These are phyloP conservation scores for Herminia tarsipennalis DNA, from an alignment of 2,888 invertebrate genomes.

Conservation along the genomic window DNA sequence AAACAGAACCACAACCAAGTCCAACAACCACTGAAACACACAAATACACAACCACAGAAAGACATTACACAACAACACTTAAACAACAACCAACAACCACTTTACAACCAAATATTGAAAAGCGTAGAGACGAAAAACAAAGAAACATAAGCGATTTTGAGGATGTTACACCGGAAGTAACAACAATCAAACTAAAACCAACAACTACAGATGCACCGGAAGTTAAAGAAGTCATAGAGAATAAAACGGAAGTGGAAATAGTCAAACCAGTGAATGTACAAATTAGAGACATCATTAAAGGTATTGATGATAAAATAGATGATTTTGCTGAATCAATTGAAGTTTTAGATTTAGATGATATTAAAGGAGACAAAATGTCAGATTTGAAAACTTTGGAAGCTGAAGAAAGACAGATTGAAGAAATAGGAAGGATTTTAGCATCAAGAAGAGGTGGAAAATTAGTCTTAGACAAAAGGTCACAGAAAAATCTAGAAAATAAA, in stretches of 20 bases:
- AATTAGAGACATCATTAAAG: slow-evolving; percentile 63
- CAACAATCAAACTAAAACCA: slow-evolving; percentile 27
- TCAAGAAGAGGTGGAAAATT: slow-evolving; percentile 71
- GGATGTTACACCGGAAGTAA: slow-evolving; percentile 45
- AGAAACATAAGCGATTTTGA: slow-evolving; percentile 61
- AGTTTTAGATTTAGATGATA: slow-evolving; percentile 76
- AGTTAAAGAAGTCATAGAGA: slow-evolving; percentile 45
- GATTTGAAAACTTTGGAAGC: slow-evolving; percentile 76
- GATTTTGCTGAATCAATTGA: slow-evolving; percentile 76
- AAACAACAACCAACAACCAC: slow-evolving; percentile 18
- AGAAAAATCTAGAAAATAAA: slow-evolving; percentile 72
- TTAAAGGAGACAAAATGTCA: slow-evolving; percentile 65
- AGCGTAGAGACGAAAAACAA: slow-evolving; percentile 63
- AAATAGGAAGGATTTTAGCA: slow-evolving; percentile 76
- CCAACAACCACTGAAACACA: slow-evolving; percentile 42
- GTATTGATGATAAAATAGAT: slow-evolving; percentile 76
- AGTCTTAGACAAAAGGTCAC: slow-evolving; percentile 71
- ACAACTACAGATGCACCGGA: slow-evolving; percentile 38
- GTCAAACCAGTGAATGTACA: slow-evolving; percentile 50
- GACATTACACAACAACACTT: too few species aligned
- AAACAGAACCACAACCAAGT: slow-evolving; percentile 40
- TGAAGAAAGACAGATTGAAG: slow-evolving; percentile 81
- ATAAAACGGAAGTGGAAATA: slow-evolving; percentile 54
- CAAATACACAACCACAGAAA: slow-evolving; percentile 11
- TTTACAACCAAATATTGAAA: slow-evolving; percentile 38